Evolutionary conservation across 2,888 invertebrate genomes (phyloP).

Genomic region (Caenorhabditis japonica): DNA sequence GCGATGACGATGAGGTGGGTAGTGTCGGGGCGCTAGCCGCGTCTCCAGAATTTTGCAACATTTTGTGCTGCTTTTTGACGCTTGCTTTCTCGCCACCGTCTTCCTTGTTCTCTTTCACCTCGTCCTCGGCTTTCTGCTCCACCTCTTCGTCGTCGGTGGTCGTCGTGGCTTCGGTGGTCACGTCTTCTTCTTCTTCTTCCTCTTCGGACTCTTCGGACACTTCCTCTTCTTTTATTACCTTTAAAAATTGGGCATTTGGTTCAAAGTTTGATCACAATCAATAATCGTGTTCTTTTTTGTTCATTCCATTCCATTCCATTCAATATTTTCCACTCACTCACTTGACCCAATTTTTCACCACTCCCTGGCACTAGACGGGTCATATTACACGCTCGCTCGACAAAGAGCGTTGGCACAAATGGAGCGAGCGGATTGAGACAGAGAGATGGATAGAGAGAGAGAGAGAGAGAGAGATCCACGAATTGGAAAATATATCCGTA

Average conservation of each 20-base stretch:
- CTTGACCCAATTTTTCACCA: slow-evolving; percentile 31
- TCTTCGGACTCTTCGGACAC: slow-evolving; percentile 9
- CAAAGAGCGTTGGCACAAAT: not conserved
- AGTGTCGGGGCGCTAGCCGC: too few relatives aligned
- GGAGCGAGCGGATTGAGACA: not conserved
- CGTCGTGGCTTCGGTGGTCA: slow-evolving; percentile 20
- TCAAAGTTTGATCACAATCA: too few relatives aligned
- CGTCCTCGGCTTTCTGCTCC: not conserved
- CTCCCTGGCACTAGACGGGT: not conserved
- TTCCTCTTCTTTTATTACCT: slow-evolving; percentile 38
- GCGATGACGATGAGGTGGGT: too few relatives aligned
- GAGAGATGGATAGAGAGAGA: slow-evolving; percentile 2
- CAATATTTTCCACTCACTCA: not conserved
- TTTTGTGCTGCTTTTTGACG: not conserved
- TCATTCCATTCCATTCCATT: not conserved
- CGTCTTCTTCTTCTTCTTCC: slow-evolving; percentile 20
- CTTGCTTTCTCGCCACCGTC: not conserved
- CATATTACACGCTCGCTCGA: slow-evolving; percentile 13
- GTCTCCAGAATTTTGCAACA: not conserved
- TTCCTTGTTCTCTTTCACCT: slow-evolving; percentile 24
- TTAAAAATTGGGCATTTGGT: not conserved
- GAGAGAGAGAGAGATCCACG: slow-evolving; percentile 3
- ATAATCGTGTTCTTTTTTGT: too few relatives aligned
- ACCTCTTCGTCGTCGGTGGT: slow-evolving; percentile 27
- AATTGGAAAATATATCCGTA: slow-evolving; percentile 7